phyloP scores from a whole-genome alignment of 2,797 vertebrate genomes.

The Zenarchopterus dispar region DNA sequence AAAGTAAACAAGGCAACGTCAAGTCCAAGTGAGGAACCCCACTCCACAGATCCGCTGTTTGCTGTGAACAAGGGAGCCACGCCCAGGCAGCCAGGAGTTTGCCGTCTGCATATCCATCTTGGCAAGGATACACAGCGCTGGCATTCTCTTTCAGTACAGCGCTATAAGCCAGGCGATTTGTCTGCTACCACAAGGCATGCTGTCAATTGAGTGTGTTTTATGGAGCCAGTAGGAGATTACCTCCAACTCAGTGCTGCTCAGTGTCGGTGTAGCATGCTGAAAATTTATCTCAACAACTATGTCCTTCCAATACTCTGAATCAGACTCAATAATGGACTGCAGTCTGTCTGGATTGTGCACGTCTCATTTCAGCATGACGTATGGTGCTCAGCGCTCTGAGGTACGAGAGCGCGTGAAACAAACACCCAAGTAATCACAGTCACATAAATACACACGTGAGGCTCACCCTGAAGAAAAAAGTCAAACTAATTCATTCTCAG shows the following conservation, averaged over 20 bases:
- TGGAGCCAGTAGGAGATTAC: constrained; percentile 79
- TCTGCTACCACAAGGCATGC: constrained; percentile 81
- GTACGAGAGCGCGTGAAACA: constrained; percentile 32
- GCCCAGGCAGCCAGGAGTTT: constrained; percentile 68
- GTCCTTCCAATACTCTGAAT: constrained; percentile 71
- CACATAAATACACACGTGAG: constrained; percentile 22
- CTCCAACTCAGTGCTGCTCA: constrained; percentile 60
- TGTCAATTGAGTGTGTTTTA: constrained; percentile 76
- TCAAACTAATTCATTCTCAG: constrained; percentile 67
- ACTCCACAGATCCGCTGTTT: constrained; percentile 65
- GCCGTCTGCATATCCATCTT: constrained; percentile 74
- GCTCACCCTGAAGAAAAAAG: constrained; percentile 58
- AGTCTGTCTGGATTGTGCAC: constrained; percentile 43
- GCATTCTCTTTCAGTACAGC: constrained; percentile 75
- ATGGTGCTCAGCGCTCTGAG: constrained; percentile 38
- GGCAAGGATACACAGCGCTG: constrained; percentile 71
- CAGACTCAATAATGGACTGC: constrained; percentile 67
- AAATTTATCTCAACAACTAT: constrained; percentile 74
- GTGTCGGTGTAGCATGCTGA: constrained; percentile 58
- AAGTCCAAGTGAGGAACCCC: constrained; percentile 45
- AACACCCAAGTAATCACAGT: constrained; percentile 28
- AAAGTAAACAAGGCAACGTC: constrained; percentile 60
- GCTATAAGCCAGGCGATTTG: constrained; percentile 78
- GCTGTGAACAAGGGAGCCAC: constrained; percentile 56
- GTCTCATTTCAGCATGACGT: constrained; percentile 67